These are phyloP conservation scores for Anoplophora glabripennis DNA, from an alignment of 1,140 invertebrate species.

Conservation along the genomic window DNA sequence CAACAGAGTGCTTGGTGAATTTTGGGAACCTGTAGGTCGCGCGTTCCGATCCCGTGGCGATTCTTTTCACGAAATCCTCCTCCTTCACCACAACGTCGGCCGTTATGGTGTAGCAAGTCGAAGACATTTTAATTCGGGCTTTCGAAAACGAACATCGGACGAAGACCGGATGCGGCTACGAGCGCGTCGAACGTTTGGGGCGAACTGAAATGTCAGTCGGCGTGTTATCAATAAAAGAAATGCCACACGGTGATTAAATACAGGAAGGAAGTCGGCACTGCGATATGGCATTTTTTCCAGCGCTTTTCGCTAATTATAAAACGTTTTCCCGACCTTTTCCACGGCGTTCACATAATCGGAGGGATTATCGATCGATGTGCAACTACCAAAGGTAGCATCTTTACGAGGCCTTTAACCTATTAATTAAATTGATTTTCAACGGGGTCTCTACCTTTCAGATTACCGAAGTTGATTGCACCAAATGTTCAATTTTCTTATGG, in stretches of 20 bases:
- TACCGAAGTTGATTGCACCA: too few species aligned
- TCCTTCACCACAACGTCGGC: constrained; percentile 3
- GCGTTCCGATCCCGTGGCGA: neutral
- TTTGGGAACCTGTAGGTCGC: constrained; percentile 12
- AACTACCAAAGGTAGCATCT: neutral
- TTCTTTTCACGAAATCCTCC: constrained; percentile 6
- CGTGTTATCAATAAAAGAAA: constrained; percentile 9
- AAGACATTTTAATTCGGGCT: constrained; percentile 8
- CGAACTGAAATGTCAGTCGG: constrained; percentile 13
- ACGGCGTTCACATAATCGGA: constrained; percentile 4
- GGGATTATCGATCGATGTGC: neutral
- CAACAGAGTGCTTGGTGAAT: constrained; percentile 20
- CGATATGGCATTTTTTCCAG: neutral
- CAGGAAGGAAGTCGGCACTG: neutral
- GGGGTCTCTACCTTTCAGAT: too few species aligned
- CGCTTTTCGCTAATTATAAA: neutral
- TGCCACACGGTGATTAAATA: constrained; percentile 7
- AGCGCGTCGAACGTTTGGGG: constrained; percentile 8
- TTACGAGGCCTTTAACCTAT: neutral
- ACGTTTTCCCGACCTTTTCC: constrained; percentile 1
- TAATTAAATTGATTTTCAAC: too few species aligned
- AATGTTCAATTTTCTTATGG: constrained; percentile 6
- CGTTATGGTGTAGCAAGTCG: constrained; percentile 4
- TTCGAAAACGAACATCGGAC: neutral
- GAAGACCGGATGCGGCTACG: too few species aligned